Base-by-base conservation (phyloP, 2,888 invertebrate species). In the Leptopilina drosophilae region DNA sequence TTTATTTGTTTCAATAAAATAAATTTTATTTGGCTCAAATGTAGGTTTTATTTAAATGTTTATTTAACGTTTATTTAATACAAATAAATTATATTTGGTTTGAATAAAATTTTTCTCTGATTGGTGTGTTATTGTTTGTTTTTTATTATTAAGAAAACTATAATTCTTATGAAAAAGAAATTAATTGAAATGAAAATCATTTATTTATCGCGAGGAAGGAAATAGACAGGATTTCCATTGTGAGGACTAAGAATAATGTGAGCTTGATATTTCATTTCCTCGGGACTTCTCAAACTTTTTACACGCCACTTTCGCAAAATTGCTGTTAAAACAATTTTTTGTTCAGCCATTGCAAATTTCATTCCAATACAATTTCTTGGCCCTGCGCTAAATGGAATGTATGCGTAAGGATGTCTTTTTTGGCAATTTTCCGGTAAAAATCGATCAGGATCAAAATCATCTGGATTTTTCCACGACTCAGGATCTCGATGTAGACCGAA, bases 321-420 rank as follows among this genome's bases (percentile, higher is more conserved):
- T 67, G 85, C 81, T 0, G 83, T 77, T 5, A 90, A 81, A 1
- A 84, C 78, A 8, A 86, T 82, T 82, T 89, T 90, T 5, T 83
- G 81, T 79, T 88, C 86, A n/a, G 88, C 78, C 62, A 84, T 64
- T 2, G 89, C 88, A 64, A 85, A 87, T 69, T 87, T 88, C 69
- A 88, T 91, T 94, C 95, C 95, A 82, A 95, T 95, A 84, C 95
- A 95, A 88, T 95, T 95, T 64, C 95, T 93, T 0, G 94, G 94
- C 1, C 95, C 95, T 0, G 95, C 95, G 87, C 95, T 95, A 82
- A 95, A 95, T 0, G 95, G 95, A 65, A 95, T 92, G 86, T 94
- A 95, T 0, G 94, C 93, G 87, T 93, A 95, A 0, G 94, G 94
- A 91, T 95, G 95, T 56, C 95, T 92, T n/a, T 83, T 84, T 15